phyloP scores from a whole-genome alignment of 2,888 invertebrate species.

The Tricholauxania praeusta region DNA sequence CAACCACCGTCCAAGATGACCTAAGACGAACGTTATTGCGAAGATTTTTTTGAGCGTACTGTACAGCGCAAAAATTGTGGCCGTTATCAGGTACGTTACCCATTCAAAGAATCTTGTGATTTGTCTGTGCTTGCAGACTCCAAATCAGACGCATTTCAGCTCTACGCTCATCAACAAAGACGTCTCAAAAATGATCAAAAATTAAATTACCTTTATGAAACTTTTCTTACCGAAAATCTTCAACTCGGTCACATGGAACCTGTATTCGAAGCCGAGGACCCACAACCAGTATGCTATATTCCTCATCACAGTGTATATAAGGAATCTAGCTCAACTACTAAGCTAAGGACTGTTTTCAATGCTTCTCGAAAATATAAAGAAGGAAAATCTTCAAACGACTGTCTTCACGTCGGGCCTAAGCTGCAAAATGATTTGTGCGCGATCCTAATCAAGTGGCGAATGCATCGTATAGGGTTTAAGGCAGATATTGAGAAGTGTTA shows the following conservation, averaged over 20 bases:
- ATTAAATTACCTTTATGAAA: slow-evolving; percentile 37
- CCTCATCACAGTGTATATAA: slow-evolving; percentile 43
- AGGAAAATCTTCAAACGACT: slow-evolving; percentile 40
- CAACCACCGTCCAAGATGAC: slow-evolving; percentile 19
- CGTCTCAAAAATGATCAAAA: slow-evolving; percentile 34
- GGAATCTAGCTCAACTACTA: slow-evolving; percentile 42
- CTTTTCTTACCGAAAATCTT: slow-evolving; percentile 40
- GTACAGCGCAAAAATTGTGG: no score
- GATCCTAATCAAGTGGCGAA: slow-evolving; percentile 39
- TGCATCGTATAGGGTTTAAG: slow-evolving; percentile 42
- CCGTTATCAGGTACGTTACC: no score
- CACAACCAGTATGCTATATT: slow-evolving; percentile 27
- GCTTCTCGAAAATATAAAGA: slow-evolving; percentile 32
- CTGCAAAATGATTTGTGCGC: slow-evolving; percentile 39
- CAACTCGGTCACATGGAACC: slow-evolving; percentile 36
- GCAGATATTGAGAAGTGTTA: slow-evolving; percentile 46
- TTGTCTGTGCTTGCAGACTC: slow-evolving; percentile 27
- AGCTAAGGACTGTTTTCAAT: slow-evolving; percentile 41
- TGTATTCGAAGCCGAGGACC: slow-evolving; percentile 16
- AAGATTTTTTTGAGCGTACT: no score
- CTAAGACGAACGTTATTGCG: slow-evolving; percentile 16
- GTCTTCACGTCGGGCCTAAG: slow-evolving; percentile 43
- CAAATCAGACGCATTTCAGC: slow-evolving; percentile 34
- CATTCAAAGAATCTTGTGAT: slow-evolving; percentile 37
- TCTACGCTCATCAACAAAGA: slow-evolving; percentile 35